Base-by-base conservation (phyloP, 2,113 vertebrate genomes). In the Stigmatopora argus region DNA sequence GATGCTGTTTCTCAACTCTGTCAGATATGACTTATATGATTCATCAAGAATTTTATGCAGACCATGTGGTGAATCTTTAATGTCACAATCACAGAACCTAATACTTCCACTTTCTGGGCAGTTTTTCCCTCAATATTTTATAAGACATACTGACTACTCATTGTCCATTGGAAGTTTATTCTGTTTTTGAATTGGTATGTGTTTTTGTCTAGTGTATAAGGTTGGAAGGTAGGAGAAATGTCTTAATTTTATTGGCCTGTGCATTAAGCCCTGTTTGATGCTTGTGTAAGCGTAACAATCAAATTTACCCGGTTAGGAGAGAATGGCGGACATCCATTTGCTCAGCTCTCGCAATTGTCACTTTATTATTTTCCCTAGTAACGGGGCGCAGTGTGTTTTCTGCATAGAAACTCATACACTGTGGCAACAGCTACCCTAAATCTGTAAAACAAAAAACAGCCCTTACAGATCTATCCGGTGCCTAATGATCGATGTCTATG, bases 201-300 rank as follows among this genome's bases (percentile, higher is more conserved):
- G n/a, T n/a, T n/a, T n/a, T n/a, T 31, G 26, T 31, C 1, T 41
- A 41, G 9, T 41, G 7, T 41, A 7, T 10, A 41, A 7, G 38
- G 38, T 41, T 10, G 38, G 38, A 41, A 41, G 1, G 46, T 5
- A 15, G 46, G 46, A 17, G 41, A 72, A 64, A 66, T 69, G 5
- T 63, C 73, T 59, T 38, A 62, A 62, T 73, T 59, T 66, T 65
- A 56, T 61, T 65, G 65, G 59, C 66, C 64, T 3, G 64, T 70
- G 51, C 47, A 72, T 74, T 68, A 75, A 67, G 45, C 70, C 73
- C 65, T 66, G 47, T 70, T n/a, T 77, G 78, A 58, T 71, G 57
- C n/a, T 86, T 85, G 80, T 82, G 46, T 88, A 88, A 80, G 64
- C 69, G 71, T 55, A 71, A 66, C 74, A 70, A 78, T 85, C 82